Base-by-base conservation (phyloP, 2,797 vertebrate genomes). In the Acrossocheilus fasciatus region DNA sequence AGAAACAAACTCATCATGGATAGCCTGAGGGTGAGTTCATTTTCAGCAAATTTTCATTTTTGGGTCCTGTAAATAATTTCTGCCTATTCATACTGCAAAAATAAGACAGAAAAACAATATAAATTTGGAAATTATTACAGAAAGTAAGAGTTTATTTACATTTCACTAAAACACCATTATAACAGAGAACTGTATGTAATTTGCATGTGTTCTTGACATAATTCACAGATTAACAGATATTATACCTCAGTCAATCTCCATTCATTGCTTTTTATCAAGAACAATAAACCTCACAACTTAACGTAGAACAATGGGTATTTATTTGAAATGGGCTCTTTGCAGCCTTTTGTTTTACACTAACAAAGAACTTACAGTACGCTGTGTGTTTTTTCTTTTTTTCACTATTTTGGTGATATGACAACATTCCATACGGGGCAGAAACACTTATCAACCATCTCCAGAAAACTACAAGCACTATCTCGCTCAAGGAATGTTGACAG, bases 391-490 rank as follows among this genome's bases (percentile, higher is more conserved):
- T 30, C 30, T 30, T 43, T 43, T 12, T 36, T 34, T 66, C 15
- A 41, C 41, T 36, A 41, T 70, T 41, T 20, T 20, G 20, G 11
- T 72, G 69, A 72, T n/a, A 72, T 72, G 39, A 43, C 30, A 43
- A 30, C 77, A 64, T 79, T 30, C 57, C 15, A 45, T 30, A 5
- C 39, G 1, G 23, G 8, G 4, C 77, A 45, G 57, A 79, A 64
- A 64, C 77, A 18, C 57, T 45, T 20, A 79, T 64, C 77, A 45
- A 30, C n/a, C 39, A 64, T 79, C 77, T 64, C 77, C 57, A 64
- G 39, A 80, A 80, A 20, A 20, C n/a, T 8, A 7, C 7, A 1
- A 79, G 59, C 57, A 11, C 39, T 1, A 45, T 57, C 50, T 39
- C 50, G 4, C 50, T 77, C 50, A 39, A 7, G 3, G 30, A 36